Conservation (phyloP, 2,888 invertebrate genomes). For the Heliconius sara region DNA sequence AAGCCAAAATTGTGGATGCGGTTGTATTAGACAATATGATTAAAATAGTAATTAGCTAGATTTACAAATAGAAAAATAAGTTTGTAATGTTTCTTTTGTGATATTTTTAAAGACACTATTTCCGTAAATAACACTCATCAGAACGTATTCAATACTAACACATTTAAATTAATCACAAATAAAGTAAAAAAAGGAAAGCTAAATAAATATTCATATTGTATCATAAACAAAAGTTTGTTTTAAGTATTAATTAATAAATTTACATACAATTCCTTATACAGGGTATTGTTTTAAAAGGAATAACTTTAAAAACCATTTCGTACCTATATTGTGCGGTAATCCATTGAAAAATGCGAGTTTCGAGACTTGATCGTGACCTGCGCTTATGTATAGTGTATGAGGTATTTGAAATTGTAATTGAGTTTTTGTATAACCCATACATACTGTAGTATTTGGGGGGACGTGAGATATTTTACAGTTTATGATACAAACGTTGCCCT, state of each 20-base stretch:
- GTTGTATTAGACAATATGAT: background rate
- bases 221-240: conserved; percentile 31
- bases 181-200: conserved; percentile 11
- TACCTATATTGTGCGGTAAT: conserved; percentile 66
- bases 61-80: background rate
- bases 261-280: conserved; percentile 63
- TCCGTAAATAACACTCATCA: background rate
- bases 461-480: background rate
- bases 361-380: conserved; percentile 82
- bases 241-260: conserved; percentile 58
- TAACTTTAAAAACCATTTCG: conserved; percentile 55
- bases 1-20: background rate
- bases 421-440: conserved; percentile 9
- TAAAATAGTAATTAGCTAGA: background rate
- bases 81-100: background rate
- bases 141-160: background rate
- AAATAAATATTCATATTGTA: conserved; percentile 28
- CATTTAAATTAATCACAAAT: background rate
- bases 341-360: conserved; percentile 77
- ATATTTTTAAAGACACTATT: background rate
- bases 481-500: background rate
- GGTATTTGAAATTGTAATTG: conserved; percentile 22
- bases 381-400: conserved; percentile 48
- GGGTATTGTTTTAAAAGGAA: conserved; percentile 43
- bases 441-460: background rate